These are phyloP conservation scores for Heteromurus nitidus DNA, from an alignment of 2,888 invertebrate genomes.

Conservation along the genomic window DNA sequence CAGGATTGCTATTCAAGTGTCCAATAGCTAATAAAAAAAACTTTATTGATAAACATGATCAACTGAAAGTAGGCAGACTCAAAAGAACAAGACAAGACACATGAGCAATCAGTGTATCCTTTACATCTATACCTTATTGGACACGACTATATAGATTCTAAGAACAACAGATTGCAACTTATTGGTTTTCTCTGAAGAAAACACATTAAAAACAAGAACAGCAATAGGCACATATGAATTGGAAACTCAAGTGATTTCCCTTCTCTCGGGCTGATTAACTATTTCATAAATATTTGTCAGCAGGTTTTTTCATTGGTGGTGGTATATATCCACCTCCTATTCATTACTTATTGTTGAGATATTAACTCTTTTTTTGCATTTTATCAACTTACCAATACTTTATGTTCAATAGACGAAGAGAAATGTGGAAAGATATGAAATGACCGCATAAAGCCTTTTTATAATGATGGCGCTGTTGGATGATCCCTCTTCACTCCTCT, in stretches of 20 bases:
- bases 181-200: constrained; percentile 16
- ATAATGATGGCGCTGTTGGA: constrained; percentile 4
- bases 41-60: constrained; percentile 54
- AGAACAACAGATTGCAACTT: not conserved
- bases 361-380: too few species aligned
- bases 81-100: constrained; percentile 24
- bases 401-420: too few species aligned
- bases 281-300: constrained; percentile 57
- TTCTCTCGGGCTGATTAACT: constrained; percentile 34
- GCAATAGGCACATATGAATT: not conserved
- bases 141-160: not conserved
- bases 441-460: too few species aligned
- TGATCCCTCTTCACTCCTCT: not conserved
- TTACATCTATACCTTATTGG: too few species aligned
- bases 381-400: too few species aligned
- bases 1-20: constrained; percentile 39
- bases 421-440: too few species aligned
- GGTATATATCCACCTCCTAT: too few species aligned
- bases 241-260: not conserved
- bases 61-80: constrained; percentile 46
- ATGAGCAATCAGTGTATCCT: constrained; percentile 5
- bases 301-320: too few species aligned
- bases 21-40: constrained; percentile 16
- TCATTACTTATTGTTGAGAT: too few species aligned
- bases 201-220: constrained; percentile 23